A percentile compares a stretch with the other conserved stretches of the same genome.
phyloP scores from a whole-genome alignment of 2,888 invertebrate species.

The Polyploca ridens region DNA sequence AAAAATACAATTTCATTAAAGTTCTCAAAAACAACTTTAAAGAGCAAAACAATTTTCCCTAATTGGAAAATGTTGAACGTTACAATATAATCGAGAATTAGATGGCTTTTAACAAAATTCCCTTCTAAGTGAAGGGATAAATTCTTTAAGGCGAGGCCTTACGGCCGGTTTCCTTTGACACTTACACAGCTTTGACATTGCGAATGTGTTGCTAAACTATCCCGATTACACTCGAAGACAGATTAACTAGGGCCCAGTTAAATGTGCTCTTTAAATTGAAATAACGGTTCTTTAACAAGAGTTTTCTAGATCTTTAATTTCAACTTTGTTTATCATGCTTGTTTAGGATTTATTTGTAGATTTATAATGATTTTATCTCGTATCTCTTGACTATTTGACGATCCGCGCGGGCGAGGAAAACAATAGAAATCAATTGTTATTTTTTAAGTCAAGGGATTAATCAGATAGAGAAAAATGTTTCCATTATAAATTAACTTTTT shows the following conservation, averaged over 20 bases:
- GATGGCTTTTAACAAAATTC: slow-evolving; percentile 17
- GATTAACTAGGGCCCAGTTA: not conserved
- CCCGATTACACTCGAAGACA: slow-evolving; percentile 35
- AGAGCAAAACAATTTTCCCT: not conserved
- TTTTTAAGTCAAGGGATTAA: too few species aligned
- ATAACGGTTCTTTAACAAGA: not conserved
- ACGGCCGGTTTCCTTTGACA: slow-evolving; percentile 58
- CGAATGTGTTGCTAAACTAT: slow-evolving; percentile 48
- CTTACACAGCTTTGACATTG: slow-evolving; percentile 50
- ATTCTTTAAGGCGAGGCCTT: slow-evolving; percentile 68
- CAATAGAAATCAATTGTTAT: too few species aligned
- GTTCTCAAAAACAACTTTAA: not conserved
- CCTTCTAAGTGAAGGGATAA: slow-evolving; percentile 68
- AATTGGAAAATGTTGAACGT: not conserved
- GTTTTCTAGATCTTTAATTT: not conserved
- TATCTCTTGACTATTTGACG: too few species aligned
- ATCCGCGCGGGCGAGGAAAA: too few species aligned
- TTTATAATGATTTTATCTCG: too few species aligned
- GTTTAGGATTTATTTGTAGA: too few species aligned
- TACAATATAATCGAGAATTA: slow-evolving; percentile 29
- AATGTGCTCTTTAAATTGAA: not conserved
- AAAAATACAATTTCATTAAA: not conserved
- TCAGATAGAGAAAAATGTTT: too few species aligned
- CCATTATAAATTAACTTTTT: too few species aligned
- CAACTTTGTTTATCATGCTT: too few species aligned